Base-by-base conservation (phyloP, 2,888 invertebrate species). In the Thereva nobilitata region DNA sequence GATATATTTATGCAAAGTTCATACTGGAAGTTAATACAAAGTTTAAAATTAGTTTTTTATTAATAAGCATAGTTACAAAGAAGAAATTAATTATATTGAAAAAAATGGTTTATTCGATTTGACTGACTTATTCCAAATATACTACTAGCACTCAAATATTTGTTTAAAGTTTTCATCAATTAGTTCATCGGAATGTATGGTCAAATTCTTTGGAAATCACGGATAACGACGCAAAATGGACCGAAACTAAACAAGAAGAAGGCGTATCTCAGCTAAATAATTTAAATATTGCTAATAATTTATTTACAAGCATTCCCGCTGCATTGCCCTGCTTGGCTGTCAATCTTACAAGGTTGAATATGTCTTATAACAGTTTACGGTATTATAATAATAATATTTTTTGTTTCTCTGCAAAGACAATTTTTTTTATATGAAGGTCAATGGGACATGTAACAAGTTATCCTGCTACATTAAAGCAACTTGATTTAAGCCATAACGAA, bases 401-500 rank as follows among this genome's bases (percentile, higher is more conserved):
- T 34, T 23, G 40, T 41, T 55, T 37, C 7, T 9, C 9, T 53
- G 34, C n/a, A 40, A 45, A 8, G 8, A 54, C 37, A 44, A 42
- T 53, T n/a, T 4, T n/a, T 4, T 59, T 44, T 55, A 38, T 41
- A 53, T 57, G 0, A 53, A 85, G 86, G 70, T 88, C 89, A 0
- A 90, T 95, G 88, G 94, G 94, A 2, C 89, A 90, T 75, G 91
- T 97, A 65, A 93, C 93, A 8, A 91, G 92, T 63, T 96, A 95
- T 79, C 97, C 98, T 0, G 88, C 89, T 47, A 88, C 89, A 54
- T 83, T 98, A 6, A 93, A 95, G 68, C 95, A 96, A 77, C 81
- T 99, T 49, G 97, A 98, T 81, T 84, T 98, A 44, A 94, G 95
- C 54, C 92, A 94, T 78, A 97, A 97, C 80, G 89, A 91, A 79